A percentile compares a stretch with the other conserved stretches of the same genome.
phyloP scores from a whole-genome alignment of 2,113 vertebrate genomes.

The Ochotona princeps region DNA sequence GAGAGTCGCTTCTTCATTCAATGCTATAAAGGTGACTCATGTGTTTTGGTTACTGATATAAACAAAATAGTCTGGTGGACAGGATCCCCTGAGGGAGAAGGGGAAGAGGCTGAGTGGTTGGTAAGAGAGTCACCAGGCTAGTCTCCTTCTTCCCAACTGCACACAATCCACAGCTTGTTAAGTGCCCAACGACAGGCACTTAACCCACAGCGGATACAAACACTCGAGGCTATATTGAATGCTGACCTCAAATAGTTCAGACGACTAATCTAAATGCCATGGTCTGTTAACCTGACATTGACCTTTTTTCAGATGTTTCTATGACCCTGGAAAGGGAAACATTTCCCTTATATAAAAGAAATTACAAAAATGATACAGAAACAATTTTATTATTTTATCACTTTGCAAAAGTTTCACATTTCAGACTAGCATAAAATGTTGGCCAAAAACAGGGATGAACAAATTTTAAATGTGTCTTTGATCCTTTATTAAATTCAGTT shows the following conservation, averaged over 20 bases:
- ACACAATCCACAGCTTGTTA: neutral
- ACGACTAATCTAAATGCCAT: constrained; percentile 37
- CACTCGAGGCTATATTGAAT: neutral
- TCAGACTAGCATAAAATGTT: constrained; percentile 23
- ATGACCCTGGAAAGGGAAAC: neutral
- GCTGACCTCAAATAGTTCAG: neutral
- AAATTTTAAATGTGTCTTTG: neutral
- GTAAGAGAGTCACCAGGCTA: neutral
- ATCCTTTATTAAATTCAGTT: constrained; percentile 43
- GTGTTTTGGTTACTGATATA: neutral
- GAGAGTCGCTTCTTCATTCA: constrained; percentile 13
- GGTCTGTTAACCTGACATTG: constrained; percentile 26
- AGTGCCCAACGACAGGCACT: neutral
- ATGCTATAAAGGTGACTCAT: constrained; percentile 7
- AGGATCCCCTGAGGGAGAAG: neutral
- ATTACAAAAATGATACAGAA: constrained; percentile 34
- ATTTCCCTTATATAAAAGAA: constrained; percentile 73
- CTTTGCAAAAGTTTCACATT: neutral
- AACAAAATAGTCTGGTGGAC: neutral
- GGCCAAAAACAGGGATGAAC: neutral
- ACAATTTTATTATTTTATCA: neutral
- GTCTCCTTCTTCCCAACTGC: neutral
- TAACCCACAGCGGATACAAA: neutral
- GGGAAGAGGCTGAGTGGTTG: neutral
- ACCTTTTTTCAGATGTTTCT: constrained; percentile 65